These are phyloP conservation scores for Eclectus roratus DNA, from an alignment of 2,113 vertebrate species.

Conservation along the genomic window DNA sequence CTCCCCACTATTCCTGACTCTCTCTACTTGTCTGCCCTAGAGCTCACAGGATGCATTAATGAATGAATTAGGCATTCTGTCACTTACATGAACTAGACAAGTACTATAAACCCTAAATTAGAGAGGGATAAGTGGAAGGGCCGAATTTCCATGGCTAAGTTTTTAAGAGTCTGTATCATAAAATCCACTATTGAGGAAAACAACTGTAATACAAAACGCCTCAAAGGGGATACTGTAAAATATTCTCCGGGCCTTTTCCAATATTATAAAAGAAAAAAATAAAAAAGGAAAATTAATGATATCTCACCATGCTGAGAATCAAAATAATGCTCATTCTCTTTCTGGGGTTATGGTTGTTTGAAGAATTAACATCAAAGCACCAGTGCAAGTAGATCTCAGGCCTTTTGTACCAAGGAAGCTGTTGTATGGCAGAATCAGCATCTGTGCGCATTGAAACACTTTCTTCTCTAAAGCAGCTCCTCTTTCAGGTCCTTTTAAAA, in stretches of 20 bases:
- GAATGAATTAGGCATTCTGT: background rate
- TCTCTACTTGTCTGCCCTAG: background rate
- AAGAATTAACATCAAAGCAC: background rate
- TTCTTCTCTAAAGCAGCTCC: background rate
- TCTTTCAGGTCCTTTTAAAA: background rate
- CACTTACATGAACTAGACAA: background rate
- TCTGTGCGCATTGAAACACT: background rate
- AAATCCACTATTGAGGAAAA: background rate
- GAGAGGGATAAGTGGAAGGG: background rate
- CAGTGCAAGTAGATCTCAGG: background rate
- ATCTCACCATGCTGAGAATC: background rate
- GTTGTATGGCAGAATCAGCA: background rate
- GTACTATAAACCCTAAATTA: background rate
- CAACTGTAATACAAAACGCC: background rate
- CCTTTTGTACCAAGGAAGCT: background rate
- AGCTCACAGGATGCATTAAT: background rate
- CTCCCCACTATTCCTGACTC: background rate
- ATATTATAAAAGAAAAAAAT: background rate
- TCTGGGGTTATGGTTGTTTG: background rate
- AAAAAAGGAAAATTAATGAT: background rate
- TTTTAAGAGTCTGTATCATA: background rate
- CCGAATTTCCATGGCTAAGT: background rate
- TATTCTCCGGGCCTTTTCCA: background rate
- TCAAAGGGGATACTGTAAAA: background rate
- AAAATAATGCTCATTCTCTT: conserved; percentile 5